Percentiles rank a stretch among this genome's conserved stretches.
Conservation (phyloP, 2,888 invertebrate species). For the Taphrorychus bicolor region DNA sequence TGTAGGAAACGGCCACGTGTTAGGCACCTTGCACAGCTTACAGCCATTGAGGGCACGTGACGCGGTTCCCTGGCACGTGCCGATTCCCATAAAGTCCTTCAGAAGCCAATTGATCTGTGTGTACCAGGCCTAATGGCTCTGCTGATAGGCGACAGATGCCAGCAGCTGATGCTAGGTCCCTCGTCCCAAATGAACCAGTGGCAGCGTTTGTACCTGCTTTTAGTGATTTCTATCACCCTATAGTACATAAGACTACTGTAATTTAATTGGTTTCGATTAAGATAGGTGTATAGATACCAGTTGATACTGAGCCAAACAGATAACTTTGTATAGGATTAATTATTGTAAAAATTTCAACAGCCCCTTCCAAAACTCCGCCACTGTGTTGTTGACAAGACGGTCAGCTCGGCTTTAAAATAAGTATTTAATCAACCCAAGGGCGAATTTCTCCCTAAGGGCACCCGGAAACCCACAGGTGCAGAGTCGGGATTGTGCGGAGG, state of each 20-base stretch:
- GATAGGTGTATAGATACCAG: too few species aligned
- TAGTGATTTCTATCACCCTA: too few species aligned
- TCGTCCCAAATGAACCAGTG: constrained; percentile 19
- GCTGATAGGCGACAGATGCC: constrained; percentile 43
- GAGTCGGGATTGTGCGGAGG: constrained; percentile 19
- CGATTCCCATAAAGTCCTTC: constrained; percentile 50
- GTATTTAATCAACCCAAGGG: constrained; percentile 14
- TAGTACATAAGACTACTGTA: too few species aligned
- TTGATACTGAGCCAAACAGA: too few species aligned
- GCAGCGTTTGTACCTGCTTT: too few species aligned
- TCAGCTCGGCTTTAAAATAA: constrained; percentile 25
- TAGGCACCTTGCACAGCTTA: constrained; percentile 51
- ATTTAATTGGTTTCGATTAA: too few species aligned
- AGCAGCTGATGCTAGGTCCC: background rate
- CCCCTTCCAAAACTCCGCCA: constrained; percentile 10
- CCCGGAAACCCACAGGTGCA: constrained; percentile 51
- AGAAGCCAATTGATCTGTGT: constrained; percentile 35
- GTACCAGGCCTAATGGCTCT: constrained; percentile 23
- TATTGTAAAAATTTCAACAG: background rate
- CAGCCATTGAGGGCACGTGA: constrained; percentile 53
- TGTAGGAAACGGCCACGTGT: constrained; percentile 39
- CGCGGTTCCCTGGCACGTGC: constrained; percentile 59
- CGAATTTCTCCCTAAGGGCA: constrained; percentile 8
- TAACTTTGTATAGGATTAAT: background rate
- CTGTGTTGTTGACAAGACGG: constrained; percentile 3